Percentiles rank a stretch among this genome's conserved stretches.
phyloP scores from a whole-genome alignment of 2,888 invertebrate genomes.

The Chymomyza caudatula region DNA sequence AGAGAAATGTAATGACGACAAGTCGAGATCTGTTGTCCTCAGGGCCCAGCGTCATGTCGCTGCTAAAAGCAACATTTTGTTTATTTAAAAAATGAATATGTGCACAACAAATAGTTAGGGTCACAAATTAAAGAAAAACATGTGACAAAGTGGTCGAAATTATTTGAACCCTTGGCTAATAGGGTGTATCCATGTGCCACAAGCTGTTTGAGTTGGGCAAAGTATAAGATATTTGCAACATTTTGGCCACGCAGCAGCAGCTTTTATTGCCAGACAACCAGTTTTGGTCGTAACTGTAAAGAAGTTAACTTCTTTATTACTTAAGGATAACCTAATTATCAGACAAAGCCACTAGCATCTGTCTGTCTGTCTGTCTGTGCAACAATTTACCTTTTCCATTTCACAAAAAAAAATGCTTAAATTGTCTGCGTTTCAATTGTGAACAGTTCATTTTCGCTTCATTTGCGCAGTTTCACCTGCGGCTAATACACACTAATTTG shows the following conservation, averaged over 20 bases:
- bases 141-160: neutral
- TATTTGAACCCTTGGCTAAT: neutral
- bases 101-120: neutral
- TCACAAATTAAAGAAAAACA: neutral
- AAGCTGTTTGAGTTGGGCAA: neutral
- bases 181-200: neutral
- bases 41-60: neutral
- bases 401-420: slow-evolving; percentile 33
- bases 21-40: neutral
- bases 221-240: neutral
- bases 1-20: slow-evolving; percentile 15
- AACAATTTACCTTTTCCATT: neutral
- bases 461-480: slow-evolving; percentile 32
- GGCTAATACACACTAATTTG: slow-evolving; percentile 2
- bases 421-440: slow-evolving; percentile 38
- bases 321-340: slow-evolving; percentile 58
- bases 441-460: slow-evolving; percentile 31
- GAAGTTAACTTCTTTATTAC: slow-evolving; percentile 61
- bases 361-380: slow-evolving; percentile 4
- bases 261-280: neutral
- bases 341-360: neutral
- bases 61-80: neutral
- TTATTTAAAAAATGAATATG: neutral
- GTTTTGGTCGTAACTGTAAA: slow-evolving; percentile 24
- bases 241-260: neutral